A percentile compares a stretch with the other conserved stretches of the same genome.
These are phyloP conservation scores for Sarotherodon lohbergeri DNA, from an alignment of 2,113 vertebrate species.

Conservation along the genomic window DNA sequence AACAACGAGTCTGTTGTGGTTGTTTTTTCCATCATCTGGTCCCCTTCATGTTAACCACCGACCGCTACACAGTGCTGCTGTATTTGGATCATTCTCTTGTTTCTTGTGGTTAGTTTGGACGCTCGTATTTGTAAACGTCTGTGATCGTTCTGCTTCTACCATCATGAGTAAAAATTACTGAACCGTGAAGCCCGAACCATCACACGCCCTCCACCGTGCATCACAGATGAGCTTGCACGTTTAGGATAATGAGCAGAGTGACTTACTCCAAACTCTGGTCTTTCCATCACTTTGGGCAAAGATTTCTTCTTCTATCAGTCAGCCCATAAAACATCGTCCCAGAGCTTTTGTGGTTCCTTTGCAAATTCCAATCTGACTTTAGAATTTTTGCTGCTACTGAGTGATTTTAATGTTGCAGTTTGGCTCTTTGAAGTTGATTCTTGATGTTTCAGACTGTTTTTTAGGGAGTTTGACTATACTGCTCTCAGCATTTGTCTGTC, in stretches of 20 bases:
- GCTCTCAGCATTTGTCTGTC: neutral
- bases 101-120: neutral
- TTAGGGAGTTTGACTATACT: neutral
- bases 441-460: neutral
- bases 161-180: neutral
- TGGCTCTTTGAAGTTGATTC: neutral
- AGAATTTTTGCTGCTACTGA: neutral
- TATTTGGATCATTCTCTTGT: neutral
- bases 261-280: neutral
- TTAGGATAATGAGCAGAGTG: neutral
- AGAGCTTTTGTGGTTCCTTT: neutral
- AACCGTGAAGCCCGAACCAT: rapidly evolving
- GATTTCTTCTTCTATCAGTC: neutral
- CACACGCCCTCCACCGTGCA: neutral
- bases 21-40: neutral
- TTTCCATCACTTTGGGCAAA: neutral
- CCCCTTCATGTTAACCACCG: neutral
- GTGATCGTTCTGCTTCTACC: neutral
- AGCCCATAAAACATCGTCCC: neutral
- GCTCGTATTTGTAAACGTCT: rapidly evolving
- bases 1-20: neutral
- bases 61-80: neutral
- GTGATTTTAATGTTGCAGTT: rapidly evolving
- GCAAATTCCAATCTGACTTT: neutral
- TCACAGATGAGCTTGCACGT: neutral